Evolutionary conservation across 64 coral and sea anemone species (phyloP), one percentile per base, ranked within the genome.

Genomic region (Acropora tenuis): DNA sequence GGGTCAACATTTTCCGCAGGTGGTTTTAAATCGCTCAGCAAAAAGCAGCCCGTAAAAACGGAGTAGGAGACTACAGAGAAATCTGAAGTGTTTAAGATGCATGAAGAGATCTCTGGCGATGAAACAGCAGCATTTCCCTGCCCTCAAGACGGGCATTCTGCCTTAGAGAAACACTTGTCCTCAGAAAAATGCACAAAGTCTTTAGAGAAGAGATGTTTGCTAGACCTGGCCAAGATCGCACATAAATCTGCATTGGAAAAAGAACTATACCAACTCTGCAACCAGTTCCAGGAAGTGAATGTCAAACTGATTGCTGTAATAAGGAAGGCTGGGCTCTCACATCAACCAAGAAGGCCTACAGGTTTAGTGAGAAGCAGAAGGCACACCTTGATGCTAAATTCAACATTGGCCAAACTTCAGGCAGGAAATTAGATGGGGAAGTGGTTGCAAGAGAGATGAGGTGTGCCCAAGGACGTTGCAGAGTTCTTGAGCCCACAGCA

Each of bases 321-420:
- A 30, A 60, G 58, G 48, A 83, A 50, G 80, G 80, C 80, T 83
- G 80, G 89, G 90, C 90, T 43, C 81, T 92, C 47, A 86, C 41
- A 43, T 49, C 59, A 76, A 66, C 18, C 20, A 85, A 78, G 41
- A 92, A 92, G 73, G 50, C 80, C 50, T 78, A 85, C 74, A 48
- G 81, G 47, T 91, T 91, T 75, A 91, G 50, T 73, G 89, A 83
- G 41, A 91, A 91, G 50, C 89, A 83, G 18, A 91, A 77, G 72
- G 45, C 63, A 17, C 86, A 77, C 81, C 55, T 83, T 73, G 60
- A 82, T 48, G 60, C 78, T 43, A 90, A 90, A 57, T 90, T 90
- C 69, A 47, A 41, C 15, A 81, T 55, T 52, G 89, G 89, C 3
- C 78, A 90, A 71, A 74, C 77, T 6, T 81, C 89, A 81, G 90